phyloP scores from a whole-genome alignment of 2,113 vertebrate species.

The Nestor notabilis region DNA sequence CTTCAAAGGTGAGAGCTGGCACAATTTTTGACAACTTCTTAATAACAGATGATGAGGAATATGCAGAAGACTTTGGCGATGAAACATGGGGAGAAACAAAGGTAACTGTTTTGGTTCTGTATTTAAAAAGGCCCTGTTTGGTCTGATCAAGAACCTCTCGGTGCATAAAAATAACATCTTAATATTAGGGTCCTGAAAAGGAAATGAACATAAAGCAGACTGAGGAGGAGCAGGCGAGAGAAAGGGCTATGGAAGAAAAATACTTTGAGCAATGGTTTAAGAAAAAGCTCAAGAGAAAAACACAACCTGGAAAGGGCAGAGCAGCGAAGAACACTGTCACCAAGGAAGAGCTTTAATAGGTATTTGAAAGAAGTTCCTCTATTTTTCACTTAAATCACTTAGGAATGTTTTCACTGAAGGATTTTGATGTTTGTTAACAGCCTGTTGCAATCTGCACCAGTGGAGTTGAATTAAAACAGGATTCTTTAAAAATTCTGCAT shows the following conservation, averaged over 20 bases:
- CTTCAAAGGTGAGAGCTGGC: constrained; percentile 83
- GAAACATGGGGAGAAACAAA: constrained; percentile 84
- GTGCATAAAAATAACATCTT: not conserved
- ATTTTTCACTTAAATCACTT: not conserved
- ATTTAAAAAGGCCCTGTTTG: not conserved
- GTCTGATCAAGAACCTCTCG: not conserved
- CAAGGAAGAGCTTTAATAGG: constrained; percentile 1
- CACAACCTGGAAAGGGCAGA: not conserved
- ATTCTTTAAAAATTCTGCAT: not conserved
- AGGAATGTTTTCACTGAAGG: not conserved
- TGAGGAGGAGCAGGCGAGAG: constrained; percentile 38
- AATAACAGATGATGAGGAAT: constrained; percentile 81
- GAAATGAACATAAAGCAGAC: constrained; percentile 43
- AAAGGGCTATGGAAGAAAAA: constrained; percentile 12
- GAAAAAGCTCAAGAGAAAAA: not conserved
- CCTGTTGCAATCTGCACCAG: not conserved
- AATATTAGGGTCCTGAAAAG: constrained; percentile 28
- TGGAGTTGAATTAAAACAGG: not conserved
- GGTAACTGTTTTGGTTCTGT: constrained; percentile 37
- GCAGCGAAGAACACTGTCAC: rapidly evolving
- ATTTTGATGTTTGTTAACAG: not conserved
- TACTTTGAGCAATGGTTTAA: not conserved
- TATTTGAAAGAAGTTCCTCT: not conserved
- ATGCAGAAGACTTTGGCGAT: constrained; percentile 81
- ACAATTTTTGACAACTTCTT: constrained; percentile 90